These are phyloP conservation scores for Hypotaenidia philippensis DNA, from an alignment of 2,797 vertebrate species.

Conservation along the genomic window DNA sequence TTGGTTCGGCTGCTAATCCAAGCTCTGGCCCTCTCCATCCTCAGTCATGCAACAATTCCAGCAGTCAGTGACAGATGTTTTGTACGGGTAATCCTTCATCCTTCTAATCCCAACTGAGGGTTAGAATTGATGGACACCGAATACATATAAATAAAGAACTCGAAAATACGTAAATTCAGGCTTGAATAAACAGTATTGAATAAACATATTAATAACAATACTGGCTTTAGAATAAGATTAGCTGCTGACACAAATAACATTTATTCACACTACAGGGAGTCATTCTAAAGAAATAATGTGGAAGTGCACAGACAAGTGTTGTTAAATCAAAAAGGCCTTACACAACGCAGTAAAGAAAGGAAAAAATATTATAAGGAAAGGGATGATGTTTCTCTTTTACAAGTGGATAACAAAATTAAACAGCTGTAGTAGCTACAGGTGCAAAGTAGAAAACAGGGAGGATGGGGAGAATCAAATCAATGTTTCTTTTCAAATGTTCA, in stretches of 20 bases:
- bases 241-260: slow-evolving; percentile 54
- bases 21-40: not conserved
- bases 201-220: slow-evolving; percentile 50
- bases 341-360: not conserved
- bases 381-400: not conserved
- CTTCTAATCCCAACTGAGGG: slow-evolving; percentile 38
- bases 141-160: not conserved
- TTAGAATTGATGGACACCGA: not conserved
- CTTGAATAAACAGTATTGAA: slow-evolving; percentile 30
- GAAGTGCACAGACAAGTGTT: not conserved
- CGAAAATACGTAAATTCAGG: not conserved
- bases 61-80: slow-evolving; percentile 40
- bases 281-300: slow-evolving; percentile 12
- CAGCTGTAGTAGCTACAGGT: not conserved
- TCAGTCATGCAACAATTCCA: not conserved
- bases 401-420: not conserved
- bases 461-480: not conserved
- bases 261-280: slow-evolving; percentile 51
- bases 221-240: not conserved
- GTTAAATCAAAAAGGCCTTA: slow-evolving; percentile 31
- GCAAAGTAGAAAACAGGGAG: not conserved
- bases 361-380: not conserved
- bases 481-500: not conserved
- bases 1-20: not conserved
- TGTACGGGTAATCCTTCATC: slow-evolving; percentile 19